Evolutionary conservation across 1,140 invertebrate genomes (phyloP), one percentile per base, ranked within the genome.

Genomic region (Caerostris darwini): DNA sequence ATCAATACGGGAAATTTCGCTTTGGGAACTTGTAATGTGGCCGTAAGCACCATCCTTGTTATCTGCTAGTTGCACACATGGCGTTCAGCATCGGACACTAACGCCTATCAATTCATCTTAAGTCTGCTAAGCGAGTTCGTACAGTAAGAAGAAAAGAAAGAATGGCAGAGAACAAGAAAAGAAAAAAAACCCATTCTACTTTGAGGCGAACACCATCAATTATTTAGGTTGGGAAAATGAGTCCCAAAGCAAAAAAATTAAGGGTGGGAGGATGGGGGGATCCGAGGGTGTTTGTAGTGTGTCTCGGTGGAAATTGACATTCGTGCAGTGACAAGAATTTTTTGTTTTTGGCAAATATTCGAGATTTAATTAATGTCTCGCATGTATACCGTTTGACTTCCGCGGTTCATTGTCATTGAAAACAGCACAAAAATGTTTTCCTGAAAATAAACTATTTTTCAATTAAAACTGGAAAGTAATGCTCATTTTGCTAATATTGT

Each of bases 31-130:
- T 88, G 61, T 91, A 91, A 91, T 81, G 90, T 53, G 56, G 90
- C 56, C 71, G 56, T 56, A 57, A 82, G 71, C 54, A 61, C 81
- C 56, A 34, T 50, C n/a, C 71, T 59, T 91, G 69, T 91, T 91
- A 91, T 91, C 90, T 91, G 53, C 57, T 53, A 59, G 34, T 53
- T 54, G 56, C 90, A 91, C 90, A 81, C 90, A 17, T 59, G 69
- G 90, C n/a, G 56, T 61, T 91, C 58, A 91, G 56, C 90, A 91
- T 82, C 54, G 90, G 61, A 90, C 61, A 53, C 67, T 77, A 90
- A 77, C 34, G 69, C 56, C 90, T 91, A 91, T 91, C 90, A 91
- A 91, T 91, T 81, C 69, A 91, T 91, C 90, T 91, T 91, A 91
- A 82, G 90, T 7, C 67, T 69, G 50, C 50, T 89, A 58, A 82